These are phyloP conservation scores for Tupaia chinensis DNA, from an alignment of 2,113 vertebrate species.

Conservation along the genomic window DNA sequence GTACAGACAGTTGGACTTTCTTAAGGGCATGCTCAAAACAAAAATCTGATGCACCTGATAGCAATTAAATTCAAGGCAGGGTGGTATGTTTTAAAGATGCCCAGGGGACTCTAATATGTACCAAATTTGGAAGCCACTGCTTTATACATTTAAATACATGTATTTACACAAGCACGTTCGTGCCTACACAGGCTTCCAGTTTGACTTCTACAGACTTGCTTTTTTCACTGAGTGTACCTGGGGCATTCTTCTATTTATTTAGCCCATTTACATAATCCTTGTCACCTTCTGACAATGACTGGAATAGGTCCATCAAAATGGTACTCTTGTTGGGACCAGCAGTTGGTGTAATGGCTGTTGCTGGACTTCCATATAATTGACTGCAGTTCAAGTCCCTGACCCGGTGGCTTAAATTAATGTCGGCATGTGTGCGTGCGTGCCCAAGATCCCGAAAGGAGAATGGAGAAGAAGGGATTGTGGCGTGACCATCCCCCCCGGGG, in stretches of 20 bases:
- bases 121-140: not conserved
- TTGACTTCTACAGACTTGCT: not conserved
- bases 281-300: not conserved
- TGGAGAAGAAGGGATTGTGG: too few species aligned
- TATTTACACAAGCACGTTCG: not conserved
- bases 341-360: too few species aligned
- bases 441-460: too few species aligned
- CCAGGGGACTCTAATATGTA: not conserved
- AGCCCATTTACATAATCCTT: not conserved
- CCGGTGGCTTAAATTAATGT: too few species aligned
- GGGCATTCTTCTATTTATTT: not conserved
- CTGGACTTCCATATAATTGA: too few species aligned
- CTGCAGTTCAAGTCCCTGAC: too few species aligned
- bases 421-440: too few species aligned
- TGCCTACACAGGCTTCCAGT: not conserved
- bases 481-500: too few species aligned
- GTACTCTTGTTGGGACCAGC: not conserved
- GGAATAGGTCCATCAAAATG: not conserved
- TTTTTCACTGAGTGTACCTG: not conserved
- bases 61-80: not conserved
- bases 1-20: not conserved
- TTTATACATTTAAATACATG: not conserved
- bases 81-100: not conserved
- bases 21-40: not conserved
- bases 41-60: not conserved